Conservation (phyloP, 2,888 invertebrate genomes). For the Homarus gammarus region DNA sequence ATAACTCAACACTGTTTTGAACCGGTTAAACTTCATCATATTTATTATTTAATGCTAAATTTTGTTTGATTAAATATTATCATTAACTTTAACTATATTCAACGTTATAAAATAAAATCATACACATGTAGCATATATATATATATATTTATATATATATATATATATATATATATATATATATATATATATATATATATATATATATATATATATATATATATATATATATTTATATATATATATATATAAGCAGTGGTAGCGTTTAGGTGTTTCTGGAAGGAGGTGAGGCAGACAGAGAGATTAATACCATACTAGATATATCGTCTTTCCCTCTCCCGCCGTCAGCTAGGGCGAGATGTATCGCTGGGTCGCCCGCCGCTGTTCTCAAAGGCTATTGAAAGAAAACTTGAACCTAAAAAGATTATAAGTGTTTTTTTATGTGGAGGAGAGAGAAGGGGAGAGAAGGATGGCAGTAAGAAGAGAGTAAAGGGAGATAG, state of each 20-base stretch:
- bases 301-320: constrained; percentile 65
- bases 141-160: constrained; percentile 32
- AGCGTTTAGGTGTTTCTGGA: background rate
- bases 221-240: constrained; percentile 27
- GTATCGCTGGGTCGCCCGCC: constrained; percentile 37
- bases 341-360: constrained; percentile 41
- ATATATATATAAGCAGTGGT: background rate
- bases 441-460: background rate
- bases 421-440: constrained; percentile 50
- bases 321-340: constrained; percentile 41
- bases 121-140: background rate
- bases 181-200: constrained; percentile 19
- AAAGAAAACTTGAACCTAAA: constrained; percentile 43
- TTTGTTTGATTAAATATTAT: too few relatives aligned
- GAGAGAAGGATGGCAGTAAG: background rate
- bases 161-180: constrained; percentile 2
- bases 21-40: too few relatives aligned
- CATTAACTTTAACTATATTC: too few relatives aligned
- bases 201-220: constrained; percentile 36
- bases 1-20: too few relatives aligned
- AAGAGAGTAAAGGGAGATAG: too few relatives aligned
- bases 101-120: too few relatives aligned
- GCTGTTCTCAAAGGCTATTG: constrained; percentile 56
- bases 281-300: constrained; percentile 54
- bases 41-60: too few relatives aligned